Percentiles rank a stretch among this genome's conserved stretches.
Conservation (phyloP, 2,797 vertebrate species). For the Pteropus rufus region DNA sequence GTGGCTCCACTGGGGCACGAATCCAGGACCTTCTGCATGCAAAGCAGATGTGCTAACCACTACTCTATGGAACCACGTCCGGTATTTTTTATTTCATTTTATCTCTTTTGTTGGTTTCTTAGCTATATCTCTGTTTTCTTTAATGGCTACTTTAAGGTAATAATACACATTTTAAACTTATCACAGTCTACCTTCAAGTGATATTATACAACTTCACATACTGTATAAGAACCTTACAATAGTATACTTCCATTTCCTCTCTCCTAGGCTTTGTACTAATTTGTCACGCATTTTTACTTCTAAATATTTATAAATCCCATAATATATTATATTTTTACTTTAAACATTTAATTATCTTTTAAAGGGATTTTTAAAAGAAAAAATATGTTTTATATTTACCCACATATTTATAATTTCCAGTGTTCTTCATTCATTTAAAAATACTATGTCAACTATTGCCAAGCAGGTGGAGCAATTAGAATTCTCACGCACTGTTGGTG, state of each 20-base stretch:
- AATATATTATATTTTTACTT: not conserved
- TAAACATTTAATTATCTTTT: not conserved
- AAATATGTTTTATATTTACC: not conserved
- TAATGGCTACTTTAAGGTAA: too few species aligned
- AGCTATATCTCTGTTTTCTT: too few species aligned
- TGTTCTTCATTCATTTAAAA: not conserved
- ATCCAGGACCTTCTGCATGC: too few species aligned
- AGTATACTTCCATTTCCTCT: not conserved
- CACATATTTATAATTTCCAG: not conserved
- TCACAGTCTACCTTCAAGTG: not conserved
- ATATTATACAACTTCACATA: not conserved
- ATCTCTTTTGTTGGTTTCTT: not conserved
- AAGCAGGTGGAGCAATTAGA: not conserved
- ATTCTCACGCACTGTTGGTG: not conserved
- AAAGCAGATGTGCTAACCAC: too few species aligned
- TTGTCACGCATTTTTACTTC: not conserved
- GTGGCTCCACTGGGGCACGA: too few species aligned
- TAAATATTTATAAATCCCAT: not conserved
- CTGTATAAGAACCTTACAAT: not conserved
- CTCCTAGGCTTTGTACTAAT: not conserved
- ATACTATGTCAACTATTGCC: not conserved
- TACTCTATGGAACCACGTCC: too few species aligned
- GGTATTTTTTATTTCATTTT: not conserved
- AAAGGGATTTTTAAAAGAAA: not conserved
- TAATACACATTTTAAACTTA: not conserved